Evolutionary conservation across 2,888 invertebrate species (phyloP), one percentile per base, ranked within the genome.

Genomic region (Masnerella sp.): DNA sequence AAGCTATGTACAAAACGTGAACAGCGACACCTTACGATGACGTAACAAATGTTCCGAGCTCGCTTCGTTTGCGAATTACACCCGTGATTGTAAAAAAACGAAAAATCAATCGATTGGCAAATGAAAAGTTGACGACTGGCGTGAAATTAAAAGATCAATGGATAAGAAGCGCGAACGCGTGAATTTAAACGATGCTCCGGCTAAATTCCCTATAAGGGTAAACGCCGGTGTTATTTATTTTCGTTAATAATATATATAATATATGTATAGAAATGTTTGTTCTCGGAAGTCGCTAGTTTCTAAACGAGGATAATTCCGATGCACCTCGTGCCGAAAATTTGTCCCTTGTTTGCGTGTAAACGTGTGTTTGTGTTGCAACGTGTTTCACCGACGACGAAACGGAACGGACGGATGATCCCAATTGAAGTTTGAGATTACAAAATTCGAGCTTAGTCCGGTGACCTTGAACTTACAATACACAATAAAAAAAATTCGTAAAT

Each of bases 1-100:
- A 43, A 59, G 45, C 52, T 69, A 69, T 69, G 11, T 69, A 69
- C 70, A 70, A 70, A 52, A 70, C 15, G 28, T 61, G 47, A 70
- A 62, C 49, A 61, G 47, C 22, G 45, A 40, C 47, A 52, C 49
- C 52, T 56, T 34, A 11, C 12, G 59, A 45, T 30, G 47, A 54
- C 47, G 14, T 34, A 2, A 38, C 14, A 28, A 25, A 7, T 34
- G 12, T 43, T 20, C 4, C 45, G 22, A 7, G 25, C 15, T 28
- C 49, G 51, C 22, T 51, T 68, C 34, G 36, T n/a, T 7, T 3
- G 34, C 36, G 20, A 25, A 28, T 43, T 2, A 14, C 14, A 45
- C 20, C 7, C 22, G 15, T 1, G 28, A 28, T 28, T 43, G 1
- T 12, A 12, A 43, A 8, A 7, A 45, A 45, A 45, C 28, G 28